Conservation (phyloP, 2,113 vertebrate species). For the Corapipo altera region DNA sequence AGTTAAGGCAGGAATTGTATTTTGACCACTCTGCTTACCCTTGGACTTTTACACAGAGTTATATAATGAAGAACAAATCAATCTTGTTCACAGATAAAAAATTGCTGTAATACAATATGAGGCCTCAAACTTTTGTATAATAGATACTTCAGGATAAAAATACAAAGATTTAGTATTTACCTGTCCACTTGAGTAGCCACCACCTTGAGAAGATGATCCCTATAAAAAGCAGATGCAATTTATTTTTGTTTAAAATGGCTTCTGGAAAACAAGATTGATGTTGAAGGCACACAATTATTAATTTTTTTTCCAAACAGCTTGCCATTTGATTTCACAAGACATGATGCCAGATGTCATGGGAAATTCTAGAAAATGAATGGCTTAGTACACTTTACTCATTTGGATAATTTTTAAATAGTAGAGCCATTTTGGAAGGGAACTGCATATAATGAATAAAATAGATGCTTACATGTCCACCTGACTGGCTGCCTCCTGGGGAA, state of each 20-base stretch:
- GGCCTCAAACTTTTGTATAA: not conserved
- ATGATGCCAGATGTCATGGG: not conserved
- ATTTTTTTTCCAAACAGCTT: not conserved
- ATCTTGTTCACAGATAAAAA: not conserved
- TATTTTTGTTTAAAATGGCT: not conserved
- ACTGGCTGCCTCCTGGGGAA: constrained; percentile 63
- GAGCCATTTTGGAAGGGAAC: not conserved
- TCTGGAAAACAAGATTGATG: not conserved
- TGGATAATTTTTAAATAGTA: not conserved
- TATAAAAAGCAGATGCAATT: not conserved
- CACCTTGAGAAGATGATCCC: constrained; percentile 51
- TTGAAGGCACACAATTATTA: not conserved
- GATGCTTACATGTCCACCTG: constrained; percentile 70
- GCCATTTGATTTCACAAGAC: not conserved
- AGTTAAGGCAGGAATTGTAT: not conserved
- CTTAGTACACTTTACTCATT: not conserved
- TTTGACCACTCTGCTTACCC: not conserved
- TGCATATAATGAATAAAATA: constrained; percentile 55
- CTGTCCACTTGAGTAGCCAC: constrained; percentile 32
- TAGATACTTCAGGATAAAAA: not conserved
- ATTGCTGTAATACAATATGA: not conserved
- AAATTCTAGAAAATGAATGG: not conserved
- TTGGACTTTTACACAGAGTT: not conserved
- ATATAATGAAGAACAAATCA: not conserved
- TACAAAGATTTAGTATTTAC: not conserved